Percentiles rank a stretch among this genome's conserved stretches.
These are phyloP conservation scores for Pangasius krempfi DNA, from an alignment of 2,797 vertebrate species.

Conservation along the genomic window DNA sequence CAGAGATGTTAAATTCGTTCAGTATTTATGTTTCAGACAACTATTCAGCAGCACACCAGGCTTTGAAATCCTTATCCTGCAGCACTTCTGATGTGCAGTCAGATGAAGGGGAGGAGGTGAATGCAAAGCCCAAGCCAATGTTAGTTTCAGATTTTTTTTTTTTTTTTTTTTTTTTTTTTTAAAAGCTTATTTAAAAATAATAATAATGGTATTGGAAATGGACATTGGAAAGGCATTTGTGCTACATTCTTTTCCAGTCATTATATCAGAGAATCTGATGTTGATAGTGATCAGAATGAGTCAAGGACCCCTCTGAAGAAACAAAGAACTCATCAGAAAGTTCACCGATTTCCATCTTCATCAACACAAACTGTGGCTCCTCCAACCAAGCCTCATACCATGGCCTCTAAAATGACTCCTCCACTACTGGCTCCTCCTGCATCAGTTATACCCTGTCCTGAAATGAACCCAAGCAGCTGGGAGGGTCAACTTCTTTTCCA, in stretches of 20 bases:
- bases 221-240: neutral
- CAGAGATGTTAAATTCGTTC: neutral
- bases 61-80: neutral
- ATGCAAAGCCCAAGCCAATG: neutral
- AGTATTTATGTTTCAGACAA: neutral
- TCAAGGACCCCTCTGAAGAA: neutral
- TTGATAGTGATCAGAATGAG: neutral
- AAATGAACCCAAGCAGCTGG: neutral
- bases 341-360: neutral
- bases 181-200: neutral
- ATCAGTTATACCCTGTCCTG: neutral
- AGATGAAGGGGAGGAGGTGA: neutral
- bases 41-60: neutral
- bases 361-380: neutral
- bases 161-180: no score
- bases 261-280: neutral
- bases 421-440: neutral
- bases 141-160: neutral
- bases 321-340: neutral
- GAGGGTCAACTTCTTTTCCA: neutral
- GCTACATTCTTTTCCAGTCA: neutral
- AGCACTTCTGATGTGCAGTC: neutral
- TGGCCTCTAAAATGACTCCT: neutral
- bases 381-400: neutral
- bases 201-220: neutral